Base-by-base conservation (phyloP, 2,888 invertebrate genomes). In the Theretra japonica region DNA sequence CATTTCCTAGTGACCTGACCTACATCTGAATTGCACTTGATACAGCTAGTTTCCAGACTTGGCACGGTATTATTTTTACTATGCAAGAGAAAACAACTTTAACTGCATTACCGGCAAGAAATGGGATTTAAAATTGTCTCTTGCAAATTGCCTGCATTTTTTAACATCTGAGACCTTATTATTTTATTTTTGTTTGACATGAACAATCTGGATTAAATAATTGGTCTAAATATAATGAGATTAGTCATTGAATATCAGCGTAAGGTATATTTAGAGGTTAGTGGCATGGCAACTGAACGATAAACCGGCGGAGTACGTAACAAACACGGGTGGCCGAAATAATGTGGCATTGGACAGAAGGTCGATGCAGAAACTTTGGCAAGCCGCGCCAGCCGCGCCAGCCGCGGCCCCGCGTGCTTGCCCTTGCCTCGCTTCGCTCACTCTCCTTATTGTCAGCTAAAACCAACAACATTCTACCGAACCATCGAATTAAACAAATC, bases 351-450 rank as follows among this genome's bases (percentile, higher is more conserved):
- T 91, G 93, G 85, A 78, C 79, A 84, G 93, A 92, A 91, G 92
- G 92, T 90, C 92, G 90, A 86, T 94, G 94, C 95, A 95, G 94
- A 95, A 95, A 95, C 92, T 92, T 95, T 94, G 95, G 95, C 95
- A 95, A 94, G 93, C 92, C 89, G 87, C 90, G 89, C 91, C 90
- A 94, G 93, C 92, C 89, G 87, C 90, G 89, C 91, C 90, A 89
- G 84, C 90, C 88, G 90, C 91, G 93, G 85, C 81, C 83, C 82
- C 79, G 82, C 76, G 77, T 76, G 77, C 79, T 78, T 77, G 75
- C 79, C 65, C 76, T 76, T 80, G 80, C 78, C 74, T 80, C 75
- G 76, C 79, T 59, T 73, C 70, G 33, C 50, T 72, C 33, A 50
- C 69, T 33, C 60, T 69, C 53, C 33, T 72, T 72, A 72, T 53